These are phyloP conservation scores for Phenganax subtilis DNA, from an alignment of 92 coral and sea anemone genomes.

Conservation along the genomic window DNA sequence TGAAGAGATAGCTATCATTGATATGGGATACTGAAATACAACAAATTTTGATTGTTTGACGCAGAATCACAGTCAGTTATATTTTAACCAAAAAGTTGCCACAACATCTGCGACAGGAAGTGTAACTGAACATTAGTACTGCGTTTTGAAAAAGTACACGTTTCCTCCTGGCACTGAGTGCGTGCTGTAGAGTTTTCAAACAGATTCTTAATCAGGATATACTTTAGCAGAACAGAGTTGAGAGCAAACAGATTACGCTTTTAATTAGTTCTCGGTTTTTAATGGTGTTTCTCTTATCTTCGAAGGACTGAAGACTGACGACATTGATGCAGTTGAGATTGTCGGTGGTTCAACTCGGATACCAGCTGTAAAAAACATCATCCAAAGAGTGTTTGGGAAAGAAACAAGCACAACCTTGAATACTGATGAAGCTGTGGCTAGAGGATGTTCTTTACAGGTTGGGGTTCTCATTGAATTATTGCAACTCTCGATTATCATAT, in stretches of 20 bases:
- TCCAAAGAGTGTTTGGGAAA: conserved; percentile 63
- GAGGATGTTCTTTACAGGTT: conserved; percentile 94
- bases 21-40: too few relatives aligned
- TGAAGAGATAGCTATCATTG: too few relatives aligned
- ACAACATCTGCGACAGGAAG: too few relatives aligned
- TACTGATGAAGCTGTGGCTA: conserved; percentile 94
- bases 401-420: conserved; percentile 87
- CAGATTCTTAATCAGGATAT: neutral
- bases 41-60: too few relatives aligned
- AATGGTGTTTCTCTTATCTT: conserved; percentile 6
- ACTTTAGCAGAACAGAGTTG: too few relatives aligned
- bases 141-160: too few relatives aligned
- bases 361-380: conserved; percentile 70
- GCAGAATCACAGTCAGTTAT: too few relatives aligned
- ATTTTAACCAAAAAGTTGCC: too few relatives aligned
- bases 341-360: conserved; percentile 94
- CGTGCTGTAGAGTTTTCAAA: neutral
- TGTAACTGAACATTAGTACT: too few relatives aligned
- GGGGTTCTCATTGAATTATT: too few relatives aligned
- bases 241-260: neutral
- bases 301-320: conserved; percentile 68
- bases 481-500: too few relatives aligned
- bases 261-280: neutral
- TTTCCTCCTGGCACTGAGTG: too few relatives aligned
- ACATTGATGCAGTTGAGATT: conserved; percentile 84